A percentile compares a stretch with the other conserved stretches of the same genome.
Evolutionary conservation across 2,113 vertebrate species (phyloP).

Genomic region (Rynchops niger): DNA sequence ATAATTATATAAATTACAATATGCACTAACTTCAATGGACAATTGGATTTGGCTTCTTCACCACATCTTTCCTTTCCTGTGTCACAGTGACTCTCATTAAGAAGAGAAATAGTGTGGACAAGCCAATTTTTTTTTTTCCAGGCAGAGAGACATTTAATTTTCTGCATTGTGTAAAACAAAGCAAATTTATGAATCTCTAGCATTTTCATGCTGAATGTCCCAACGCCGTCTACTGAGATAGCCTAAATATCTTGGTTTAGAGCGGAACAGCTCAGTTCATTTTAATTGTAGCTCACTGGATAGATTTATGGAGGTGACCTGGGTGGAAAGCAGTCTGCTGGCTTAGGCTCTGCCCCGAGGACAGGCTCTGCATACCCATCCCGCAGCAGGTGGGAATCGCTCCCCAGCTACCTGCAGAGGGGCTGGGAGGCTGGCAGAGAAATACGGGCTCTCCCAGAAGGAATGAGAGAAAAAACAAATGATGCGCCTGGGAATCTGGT

Average conservation of each 20-base stretch:
- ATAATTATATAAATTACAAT: background rate
- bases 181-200: background rate
- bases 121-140: background rate
- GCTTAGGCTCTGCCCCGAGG: background rate
- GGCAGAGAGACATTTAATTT: background rate
- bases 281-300: background rate
- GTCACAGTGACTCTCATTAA: background rate
- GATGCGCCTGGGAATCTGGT: background rate
- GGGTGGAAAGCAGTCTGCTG: background rate
- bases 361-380: background rate
- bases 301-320: background rate
- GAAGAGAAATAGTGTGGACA: background rate
- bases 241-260: background rate
- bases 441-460: background rate
- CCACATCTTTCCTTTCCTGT: background rate
- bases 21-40: background rate
- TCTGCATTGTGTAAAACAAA: background rate
- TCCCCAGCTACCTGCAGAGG: background rate
- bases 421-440: background rate
- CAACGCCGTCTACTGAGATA: background rate
- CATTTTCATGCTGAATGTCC: background rate
- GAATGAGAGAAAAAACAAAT: background rate
- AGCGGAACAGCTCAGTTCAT: background rate
- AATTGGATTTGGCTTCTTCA: background rate
- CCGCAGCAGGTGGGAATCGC: background rate